Evolutionary conservation across 2,113 vertebrate species (phyloP).

Genomic region (Nanorana parkeri): DNA sequence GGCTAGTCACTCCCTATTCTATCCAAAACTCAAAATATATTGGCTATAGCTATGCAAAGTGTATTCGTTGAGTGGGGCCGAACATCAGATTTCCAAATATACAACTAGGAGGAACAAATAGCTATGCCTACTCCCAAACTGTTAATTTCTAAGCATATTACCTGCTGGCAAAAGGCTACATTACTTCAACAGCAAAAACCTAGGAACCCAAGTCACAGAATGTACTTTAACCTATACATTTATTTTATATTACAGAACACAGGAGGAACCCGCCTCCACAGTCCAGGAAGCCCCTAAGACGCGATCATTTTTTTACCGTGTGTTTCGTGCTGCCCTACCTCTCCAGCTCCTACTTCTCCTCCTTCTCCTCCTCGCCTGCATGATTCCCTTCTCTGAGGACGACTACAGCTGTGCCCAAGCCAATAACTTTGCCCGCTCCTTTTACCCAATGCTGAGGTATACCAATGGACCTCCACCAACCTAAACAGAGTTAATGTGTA

Average conservation of each 20-base stretch:
- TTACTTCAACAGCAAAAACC: too few relatives aligned
- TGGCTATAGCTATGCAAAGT: too few relatives aligned
- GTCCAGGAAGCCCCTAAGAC: constrained; percentile 54
- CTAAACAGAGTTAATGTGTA: constrained; percentile 57
- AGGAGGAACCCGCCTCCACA: rapidly evolving
- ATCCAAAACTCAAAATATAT: too few relatives aligned
- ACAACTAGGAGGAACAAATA: too few relatives aligned
- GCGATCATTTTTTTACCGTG: constrained; percentile 79
- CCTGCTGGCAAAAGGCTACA: not conserved
- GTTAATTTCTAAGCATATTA: too few relatives aligned
- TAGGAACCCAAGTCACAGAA: too few relatives aligned
- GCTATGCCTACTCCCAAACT: too few relatives aligned
- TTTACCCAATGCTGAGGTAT: constrained; percentile 91
- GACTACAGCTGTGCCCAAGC: constrained; percentile 84
- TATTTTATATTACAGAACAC: constrained; percentile 61
- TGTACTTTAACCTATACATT: too few relatives aligned
- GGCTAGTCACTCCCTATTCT: too few relatives aligned
- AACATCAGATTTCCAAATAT: too few relatives aligned
- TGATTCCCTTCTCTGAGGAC: constrained; percentile 81
- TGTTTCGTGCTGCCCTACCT: constrained; percentile 82
- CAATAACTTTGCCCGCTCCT: constrained; percentile 93
- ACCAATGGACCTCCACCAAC: constrained; percentile 93
- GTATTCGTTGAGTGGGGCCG: too few relatives aligned
- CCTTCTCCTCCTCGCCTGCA: constrained; percentile 81
- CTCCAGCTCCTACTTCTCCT: constrained; percentile 84